Base-by-base conservation (phyloP, 2,113 vertebrate species). In the Anhinga rufa region DNA sequence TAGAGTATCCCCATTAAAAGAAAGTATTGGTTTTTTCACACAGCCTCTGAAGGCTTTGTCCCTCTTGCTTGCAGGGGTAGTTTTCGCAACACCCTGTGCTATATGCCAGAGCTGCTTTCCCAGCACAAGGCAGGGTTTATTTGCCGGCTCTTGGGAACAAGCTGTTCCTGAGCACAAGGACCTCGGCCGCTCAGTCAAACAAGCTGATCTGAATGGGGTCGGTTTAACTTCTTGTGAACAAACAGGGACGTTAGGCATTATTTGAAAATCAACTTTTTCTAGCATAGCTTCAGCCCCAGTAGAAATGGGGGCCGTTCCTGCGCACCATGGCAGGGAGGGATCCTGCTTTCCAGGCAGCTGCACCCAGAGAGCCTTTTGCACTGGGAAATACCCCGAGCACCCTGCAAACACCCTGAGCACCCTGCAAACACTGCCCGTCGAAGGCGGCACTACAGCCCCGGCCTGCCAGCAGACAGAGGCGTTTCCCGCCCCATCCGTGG, bases 1-100 rank as follows among this genome's bases (percentile, higher is more conserved):
- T 24, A 22, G 31, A 52, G 29, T 9, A 12, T 28, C n/a, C 84
- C 54, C 78, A 91, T 65, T 96, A 91, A 97, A 96, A 38, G 24
- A 71, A 76, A 72, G 13, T 6, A 38, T 74, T 57, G 76, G 46
- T 87, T 89, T 75, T 96, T 95, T 42, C 91, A 94, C 1, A 0
- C 36, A 29, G 87, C 46, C 80, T 81, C 60, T 2, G 9, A 4
- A 54, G 26, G 6, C 22, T 89, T 46, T 38, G 12, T 55, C 72
- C 88, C 42, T 16, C 49, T 36, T 32, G 31, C 40, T 31, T 3
- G 4, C 46, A 6, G 48, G 24, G n/a, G 4, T 31, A 6, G 11
- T 54, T 65, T 34, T 25, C 2, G 2, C 62, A n/a, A 12, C 4
- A 3, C 42, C 36, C 44, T 4, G 17, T 1, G 2, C 60, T 44